Evolutionary conservation across 2,797 vertebrate genomes (phyloP).

Genomic region (Clamator glandarius): DNA sequence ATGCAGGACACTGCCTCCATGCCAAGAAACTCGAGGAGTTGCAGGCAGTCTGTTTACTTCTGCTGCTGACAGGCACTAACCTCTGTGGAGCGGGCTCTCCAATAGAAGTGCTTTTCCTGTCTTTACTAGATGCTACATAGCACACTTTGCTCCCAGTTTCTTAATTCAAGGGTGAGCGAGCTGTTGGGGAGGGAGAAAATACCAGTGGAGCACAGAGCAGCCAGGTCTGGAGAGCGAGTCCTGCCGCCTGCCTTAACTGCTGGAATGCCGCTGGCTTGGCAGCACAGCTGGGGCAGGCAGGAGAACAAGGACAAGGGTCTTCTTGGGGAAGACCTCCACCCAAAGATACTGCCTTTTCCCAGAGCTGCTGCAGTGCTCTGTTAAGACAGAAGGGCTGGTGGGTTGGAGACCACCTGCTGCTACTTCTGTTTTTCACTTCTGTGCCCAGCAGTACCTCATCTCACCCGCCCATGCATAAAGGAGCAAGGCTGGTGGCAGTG

Average conservation of each 20-base stretch:
- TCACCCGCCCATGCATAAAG: background rate
- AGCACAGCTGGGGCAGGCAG: background rate
- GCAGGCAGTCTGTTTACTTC: background rate
- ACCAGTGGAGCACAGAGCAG: background rate
- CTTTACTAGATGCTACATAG: background rate
- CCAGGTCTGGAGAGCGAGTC: background rate
- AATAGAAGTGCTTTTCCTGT: background rate
- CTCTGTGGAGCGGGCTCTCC: background rate
- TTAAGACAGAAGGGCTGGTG: background rate
- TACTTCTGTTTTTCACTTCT: background rate
- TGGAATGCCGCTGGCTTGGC: background rate
- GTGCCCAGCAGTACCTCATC: background rate
- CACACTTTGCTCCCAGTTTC: background rate
- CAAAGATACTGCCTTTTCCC: background rate
- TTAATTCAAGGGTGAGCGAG: background rate
- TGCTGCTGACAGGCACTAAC: background rate
- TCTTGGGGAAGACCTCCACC: background rate
- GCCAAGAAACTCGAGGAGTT: background rate
- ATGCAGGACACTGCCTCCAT: slow-evolving; percentile 13
- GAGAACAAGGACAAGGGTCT: background rate
- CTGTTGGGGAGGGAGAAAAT: background rate
- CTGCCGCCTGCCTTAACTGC: background rate
- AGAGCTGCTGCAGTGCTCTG: background rate
- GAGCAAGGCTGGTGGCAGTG: background rate
- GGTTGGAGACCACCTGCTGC: background rate